These are phyloP conservation scores for Betta splendens DNA, from an alignment of 2,797 vertebrate genomes.

Conservation along the genomic window DNA sequence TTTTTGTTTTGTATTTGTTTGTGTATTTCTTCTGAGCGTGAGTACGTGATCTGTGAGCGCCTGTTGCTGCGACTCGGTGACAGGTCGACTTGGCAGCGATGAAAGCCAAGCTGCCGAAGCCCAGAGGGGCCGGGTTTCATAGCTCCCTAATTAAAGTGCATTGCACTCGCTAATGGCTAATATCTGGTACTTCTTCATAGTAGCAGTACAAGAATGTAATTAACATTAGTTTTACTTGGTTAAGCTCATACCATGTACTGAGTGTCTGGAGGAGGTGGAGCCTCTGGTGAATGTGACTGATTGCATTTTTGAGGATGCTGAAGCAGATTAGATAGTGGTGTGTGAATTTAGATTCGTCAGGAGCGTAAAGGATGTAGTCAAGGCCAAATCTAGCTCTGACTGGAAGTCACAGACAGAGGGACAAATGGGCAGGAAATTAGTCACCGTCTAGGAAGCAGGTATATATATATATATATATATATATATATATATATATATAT, in stretches of 20 bases:
- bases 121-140: constrained; percentile 31
- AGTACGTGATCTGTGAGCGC: constrained; percentile 37
- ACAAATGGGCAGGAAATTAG: constrained; percentile 53
- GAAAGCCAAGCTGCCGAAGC: constrained; percentile 56
- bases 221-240: neutral
- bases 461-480: neutral
- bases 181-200: constrained; percentile 28
- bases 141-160: constrained; percentile 68
- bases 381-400: constrained; percentile 52
- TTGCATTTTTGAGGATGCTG: constrained; percentile 32
- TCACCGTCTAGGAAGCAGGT: constrained; percentile 32
- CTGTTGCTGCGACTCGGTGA: constrained; percentile 48
- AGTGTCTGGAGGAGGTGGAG: neutral
- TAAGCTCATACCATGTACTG: neutral
- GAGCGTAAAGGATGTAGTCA: constrained; percentile 60
- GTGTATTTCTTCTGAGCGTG: constrained; percentile 16
- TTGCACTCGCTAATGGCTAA: constrained; percentile 36
- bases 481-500: neutral
- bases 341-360: constrained; percentile 54
- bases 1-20: constrained; percentile 9
- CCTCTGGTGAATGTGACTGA: constrained; percentile 41
- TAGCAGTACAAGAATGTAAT: constrained; percentile 10
- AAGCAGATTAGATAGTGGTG: constrained; percentile 72
- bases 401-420: constrained; percentile 48
- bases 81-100: constrained; percentile 45